A percentile compares a stretch with the other conserved stretches of the same genome.
Evolutionary conservation across 2,797 vertebrate genomes (phyloP).

Genomic region (Falco berigora): DNA sequence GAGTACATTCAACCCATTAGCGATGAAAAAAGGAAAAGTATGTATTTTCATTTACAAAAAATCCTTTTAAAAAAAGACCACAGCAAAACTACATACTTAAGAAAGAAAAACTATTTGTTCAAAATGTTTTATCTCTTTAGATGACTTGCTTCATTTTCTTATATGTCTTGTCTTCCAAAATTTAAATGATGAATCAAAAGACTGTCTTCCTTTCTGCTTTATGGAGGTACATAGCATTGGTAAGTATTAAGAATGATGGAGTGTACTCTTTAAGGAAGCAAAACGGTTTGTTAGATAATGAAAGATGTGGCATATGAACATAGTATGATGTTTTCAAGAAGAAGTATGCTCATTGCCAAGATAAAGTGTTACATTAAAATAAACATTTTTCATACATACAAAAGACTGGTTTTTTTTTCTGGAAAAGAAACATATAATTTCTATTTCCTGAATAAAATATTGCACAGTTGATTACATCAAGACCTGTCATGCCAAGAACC

Average conservation of each 20-base stretch:
- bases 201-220: not conserved
- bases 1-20: not conserved
- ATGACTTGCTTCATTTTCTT: not conserved
- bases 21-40: not conserved
- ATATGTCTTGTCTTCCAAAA: not conserved
- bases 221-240: not conserved
- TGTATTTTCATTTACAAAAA: not conserved
- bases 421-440: not conserved
- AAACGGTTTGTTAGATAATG: not conserved
- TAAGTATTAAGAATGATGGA: not conserved
- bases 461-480: not conserved
- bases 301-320: not conserved
- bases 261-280: not conserved
- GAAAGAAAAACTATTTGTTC: not conserved
- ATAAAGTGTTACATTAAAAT: not conserved
- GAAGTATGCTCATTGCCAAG: not conserved
- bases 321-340: not conserved
- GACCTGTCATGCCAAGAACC: not conserved
- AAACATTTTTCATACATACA: not conserved
- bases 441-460: not conserved
- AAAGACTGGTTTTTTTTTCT: not conserved
- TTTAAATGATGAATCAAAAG: not conserved
- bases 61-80: accelerated
- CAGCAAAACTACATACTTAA: not conserved
- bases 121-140: not conserved